These are phyloP conservation scores for Nymphalis c-album DNA, from an alignment of 2,888 invertebrate species.

Conservation along the genomic window DNA sequence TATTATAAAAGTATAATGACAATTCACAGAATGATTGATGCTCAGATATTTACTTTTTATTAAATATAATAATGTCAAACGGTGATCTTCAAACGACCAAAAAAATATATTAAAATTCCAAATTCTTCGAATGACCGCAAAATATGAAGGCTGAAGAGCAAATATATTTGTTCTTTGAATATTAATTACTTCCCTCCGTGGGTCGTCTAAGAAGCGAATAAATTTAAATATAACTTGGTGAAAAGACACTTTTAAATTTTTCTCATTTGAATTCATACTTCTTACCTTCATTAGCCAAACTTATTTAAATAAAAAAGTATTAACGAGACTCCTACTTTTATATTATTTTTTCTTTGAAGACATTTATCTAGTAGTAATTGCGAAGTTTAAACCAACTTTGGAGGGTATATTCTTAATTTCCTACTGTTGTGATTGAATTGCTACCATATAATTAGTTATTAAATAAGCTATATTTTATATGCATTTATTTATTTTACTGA, in stretches of 20 bases:
- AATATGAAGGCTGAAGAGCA: not conserved
- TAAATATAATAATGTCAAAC: too few species aligned
- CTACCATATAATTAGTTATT: too few species aligned
- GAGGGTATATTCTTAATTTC: too few species aligned
- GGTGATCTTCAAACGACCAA: too few species aligned
- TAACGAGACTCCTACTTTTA: conserved; percentile 7
- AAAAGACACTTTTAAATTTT: conserved; percentile 2
- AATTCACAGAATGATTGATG: too few species aligned
- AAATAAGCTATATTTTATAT: too few species aligned
- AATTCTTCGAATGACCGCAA: not conserved
- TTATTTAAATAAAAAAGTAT: conserved; percentile 20
- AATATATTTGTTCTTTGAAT: conserved; percentile 1
- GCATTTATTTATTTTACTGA: too few species aligned
- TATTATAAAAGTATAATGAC: too few species aligned
- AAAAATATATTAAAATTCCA: too few species aligned
- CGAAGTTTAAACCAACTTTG: too few species aligned
- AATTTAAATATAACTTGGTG: conserved; percentile 12
- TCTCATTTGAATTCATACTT: conserved; percentile 4
- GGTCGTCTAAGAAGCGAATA: not conserved
- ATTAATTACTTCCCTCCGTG: conserved; percentile 8
- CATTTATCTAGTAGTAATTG: conserved; percentile 1
- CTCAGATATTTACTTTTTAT: too few species aligned
- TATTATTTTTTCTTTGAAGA: conserved; percentile 3
- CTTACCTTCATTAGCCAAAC: conserved; percentile 13
- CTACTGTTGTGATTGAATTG: too few species aligned